Evolutionary conservation across 2,113 vertebrate genomes (phyloP).

Genomic region (Neodon shergylaensis): DNA sequence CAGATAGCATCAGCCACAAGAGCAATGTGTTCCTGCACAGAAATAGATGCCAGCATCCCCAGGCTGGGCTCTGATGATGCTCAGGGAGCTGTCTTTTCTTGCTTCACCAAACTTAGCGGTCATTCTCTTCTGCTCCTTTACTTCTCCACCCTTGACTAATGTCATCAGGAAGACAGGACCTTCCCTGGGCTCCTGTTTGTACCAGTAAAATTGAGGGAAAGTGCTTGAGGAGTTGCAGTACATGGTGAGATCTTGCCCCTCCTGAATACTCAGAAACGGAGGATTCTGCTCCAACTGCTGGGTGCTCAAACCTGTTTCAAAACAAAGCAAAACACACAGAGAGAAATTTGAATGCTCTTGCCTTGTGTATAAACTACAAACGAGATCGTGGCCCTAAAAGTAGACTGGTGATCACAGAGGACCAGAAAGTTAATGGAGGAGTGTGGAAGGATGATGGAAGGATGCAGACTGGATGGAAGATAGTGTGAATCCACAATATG

Average conservation of each 20-base stretch:
- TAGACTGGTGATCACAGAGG: neutral
- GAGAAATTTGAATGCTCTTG: neutral
- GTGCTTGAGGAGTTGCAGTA: slow-evolving; percentile 30
- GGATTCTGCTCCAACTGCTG: slow-evolving; percentile 50
- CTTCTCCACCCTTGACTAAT: slow-evolving; percentile 9
- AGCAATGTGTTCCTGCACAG: slow-evolving; percentile 36
- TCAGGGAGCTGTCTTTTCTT: slow-evolving; percentile 48
- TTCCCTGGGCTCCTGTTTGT: neutral
- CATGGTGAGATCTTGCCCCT: neutral
- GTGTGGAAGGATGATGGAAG: neutral
- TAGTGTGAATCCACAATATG: neutral
- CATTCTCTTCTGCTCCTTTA: slow-evolving; percentile 27
- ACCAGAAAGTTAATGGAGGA: neutral
- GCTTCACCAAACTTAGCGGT: neutral
- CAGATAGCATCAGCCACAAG: neutral
- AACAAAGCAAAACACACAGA: slow-evolving; percentile 4
- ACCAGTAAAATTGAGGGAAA: slow-evolving; percentile 7
- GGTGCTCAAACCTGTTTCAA: slow-evolving; percentile 34
- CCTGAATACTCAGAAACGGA: neutral
- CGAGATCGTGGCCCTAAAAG: neutral
- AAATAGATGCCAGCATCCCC: slow-evolving; percentile 2
- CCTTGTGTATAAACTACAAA: neutral
- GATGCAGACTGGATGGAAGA: neutral
- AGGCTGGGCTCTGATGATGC: neutral
- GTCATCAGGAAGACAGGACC: slow-evolving; percentile 28